These are phyloP conservation scores for Palythoa caribaeorum DNA, from an alignment of 92 coral and sea anemone species.

Conservation along the genomic window DNA sequence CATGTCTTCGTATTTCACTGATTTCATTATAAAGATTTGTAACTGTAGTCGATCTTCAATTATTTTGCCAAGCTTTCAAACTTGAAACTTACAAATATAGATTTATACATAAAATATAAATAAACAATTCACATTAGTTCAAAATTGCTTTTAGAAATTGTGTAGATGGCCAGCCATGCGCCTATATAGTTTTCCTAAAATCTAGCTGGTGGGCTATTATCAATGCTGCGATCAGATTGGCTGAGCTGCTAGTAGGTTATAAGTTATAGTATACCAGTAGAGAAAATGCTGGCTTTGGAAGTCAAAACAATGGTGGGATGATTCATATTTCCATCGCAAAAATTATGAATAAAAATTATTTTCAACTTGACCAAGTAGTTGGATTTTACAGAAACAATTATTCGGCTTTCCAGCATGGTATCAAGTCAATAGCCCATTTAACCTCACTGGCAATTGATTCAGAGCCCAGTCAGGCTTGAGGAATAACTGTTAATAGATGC, in stretches of 20 bases:
- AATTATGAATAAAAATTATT: neutral
- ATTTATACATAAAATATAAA: no score
- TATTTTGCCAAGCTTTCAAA: no score
- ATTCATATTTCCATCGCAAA: conserved; percentile 12
- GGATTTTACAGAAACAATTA: conserved; percentile 12
- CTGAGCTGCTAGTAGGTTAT: neutral
- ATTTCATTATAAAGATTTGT: no score
- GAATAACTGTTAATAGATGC: neutral
- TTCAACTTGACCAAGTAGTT: neutral
- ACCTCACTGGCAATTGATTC: neutral
- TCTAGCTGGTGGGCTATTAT: no score
- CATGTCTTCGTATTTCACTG: no score
- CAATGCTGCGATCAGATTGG: no score
- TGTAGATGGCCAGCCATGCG: no score
- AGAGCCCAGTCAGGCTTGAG: neutral
- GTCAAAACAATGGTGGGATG: conserved; percentile 2
- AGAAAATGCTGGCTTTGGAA: conserved; percentile 10
- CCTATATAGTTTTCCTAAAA: no score
- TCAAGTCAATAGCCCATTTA: neutral
- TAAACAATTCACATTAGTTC: no score
- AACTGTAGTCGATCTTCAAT: no score
- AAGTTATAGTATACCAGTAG: conserved; percentile 6
- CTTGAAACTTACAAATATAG: no score
- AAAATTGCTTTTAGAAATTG: no score
- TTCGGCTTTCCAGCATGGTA: neutral